These are phyloP conservation scores for Antechinus stuartii DNA, from an alignment of 2,113 vertebrate genomes.

Conservation along the genomic window DNA sequence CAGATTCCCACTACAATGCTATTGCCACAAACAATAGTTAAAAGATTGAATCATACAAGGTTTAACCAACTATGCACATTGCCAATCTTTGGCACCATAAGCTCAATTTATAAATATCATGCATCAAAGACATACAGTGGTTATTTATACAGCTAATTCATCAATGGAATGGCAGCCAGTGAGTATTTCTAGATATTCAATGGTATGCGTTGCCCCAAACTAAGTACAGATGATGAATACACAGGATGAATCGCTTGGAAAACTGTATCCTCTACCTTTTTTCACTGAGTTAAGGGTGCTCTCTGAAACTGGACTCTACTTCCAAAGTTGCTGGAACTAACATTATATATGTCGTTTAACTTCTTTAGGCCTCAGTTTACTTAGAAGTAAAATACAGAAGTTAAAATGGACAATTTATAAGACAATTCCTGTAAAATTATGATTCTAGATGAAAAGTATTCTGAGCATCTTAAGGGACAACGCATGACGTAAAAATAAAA, in stretches of 20 bases:
- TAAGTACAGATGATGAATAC: background rate
- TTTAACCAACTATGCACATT: background rate
- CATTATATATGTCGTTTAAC: background rate
- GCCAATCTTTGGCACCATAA: background rate
- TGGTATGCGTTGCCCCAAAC: background rate
- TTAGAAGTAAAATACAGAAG: background rate
- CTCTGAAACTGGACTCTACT: background rate
- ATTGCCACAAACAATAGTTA: background rate
- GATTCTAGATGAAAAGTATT: slow-evolving; percentile 32
- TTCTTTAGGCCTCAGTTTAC: background rate
- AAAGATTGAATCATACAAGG: background rate
- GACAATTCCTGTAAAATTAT: background rate
- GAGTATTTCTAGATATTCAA: background rate
- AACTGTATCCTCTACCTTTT: background rate
- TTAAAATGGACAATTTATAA: background rate
- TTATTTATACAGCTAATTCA: background rate
- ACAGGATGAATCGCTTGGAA: background rate
- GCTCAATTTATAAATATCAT: background rate
- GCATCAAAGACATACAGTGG: background rate
- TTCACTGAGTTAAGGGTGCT: background rate
- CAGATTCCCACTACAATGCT: slow-evolving; percentile 13
- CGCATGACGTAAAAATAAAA: background rate
- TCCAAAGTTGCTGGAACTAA: background rate
- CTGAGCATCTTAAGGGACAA: background rate
- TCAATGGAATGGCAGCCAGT: background rate